Evolutionary conservation across 2,797 vertebrate genomes (phyloP), one percentile per base, ranked within the genome.

Genomic region (Champsocephalus esox): DNA sequence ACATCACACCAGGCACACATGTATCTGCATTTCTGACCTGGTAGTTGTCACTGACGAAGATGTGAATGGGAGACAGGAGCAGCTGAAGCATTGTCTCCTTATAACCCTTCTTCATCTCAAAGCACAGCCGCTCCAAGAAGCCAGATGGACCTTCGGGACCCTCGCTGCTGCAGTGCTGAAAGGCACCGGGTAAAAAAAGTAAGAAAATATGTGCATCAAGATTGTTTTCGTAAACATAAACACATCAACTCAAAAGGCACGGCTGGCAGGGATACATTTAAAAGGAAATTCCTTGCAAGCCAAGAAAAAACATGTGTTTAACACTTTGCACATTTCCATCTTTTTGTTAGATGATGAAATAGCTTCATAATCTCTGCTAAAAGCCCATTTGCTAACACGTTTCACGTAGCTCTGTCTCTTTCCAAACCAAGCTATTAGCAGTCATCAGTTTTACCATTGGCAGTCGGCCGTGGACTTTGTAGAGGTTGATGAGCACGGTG

Each of bases 71-170:
- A 43, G 98, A 99, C 50, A 99, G 91, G 14, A 99, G 95, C 73
- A 99, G 96, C 43, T 99, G 98, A 61, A 99, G 94, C 94, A 97
- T 95, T 2, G 98, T 99, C 92, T 99, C 98, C 83, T 96, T 96
- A 92, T 98, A 98, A 58, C 97, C 96, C 85, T 99, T 99, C 85
- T 98, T 99, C 98, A 99, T 99, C 92, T 99, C 98, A 62, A 99
- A 99, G 73, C 98, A 99, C 3, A 99, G 85, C 19, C 97, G 96
- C 90, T 99, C 98, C 91, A 99, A 87, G 87, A 96, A 99, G 73
- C 95, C 98, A 2, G 96, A 96, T 3, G 98, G 98, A 60, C 97
- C 98, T 77, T 99, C 97, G 0, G 96, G 96, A 63, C 97, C 96
- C 87, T 99, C 98, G 44, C 94, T 94, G 87, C 96, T 96, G 90